Conservation (phyloP, 2,888 invertebrate genomes). For the Tinea trinotella region DNA sequence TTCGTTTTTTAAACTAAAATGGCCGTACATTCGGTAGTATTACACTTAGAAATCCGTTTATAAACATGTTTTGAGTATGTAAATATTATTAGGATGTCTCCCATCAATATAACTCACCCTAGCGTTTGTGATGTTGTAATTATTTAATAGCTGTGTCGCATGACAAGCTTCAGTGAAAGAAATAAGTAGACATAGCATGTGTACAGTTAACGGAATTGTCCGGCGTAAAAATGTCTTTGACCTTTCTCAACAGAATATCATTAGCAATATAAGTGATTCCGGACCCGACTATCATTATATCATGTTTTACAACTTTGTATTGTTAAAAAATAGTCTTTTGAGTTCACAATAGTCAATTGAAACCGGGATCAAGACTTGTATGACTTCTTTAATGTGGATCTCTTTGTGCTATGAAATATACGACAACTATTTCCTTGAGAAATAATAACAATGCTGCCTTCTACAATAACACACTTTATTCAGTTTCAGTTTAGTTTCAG, state of each 20-base stretch:
- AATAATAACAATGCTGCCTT: not conserved
- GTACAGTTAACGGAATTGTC: not conserved
- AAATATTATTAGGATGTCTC: too few species aligned
- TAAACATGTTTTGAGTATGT: too few species aligned
- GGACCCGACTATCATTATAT: not conserved
- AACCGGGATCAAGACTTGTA: too few species aligned
- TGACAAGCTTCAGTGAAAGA: not conserved
- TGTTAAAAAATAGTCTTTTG: not conserved
- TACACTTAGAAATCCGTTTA: too few species aligned
- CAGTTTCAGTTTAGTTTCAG: too few species aligned
- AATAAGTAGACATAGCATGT: not conserved
- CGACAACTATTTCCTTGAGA: not conserved
- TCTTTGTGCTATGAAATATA: not conserved
- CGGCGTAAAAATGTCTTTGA: slow-evolving; percentile 11
- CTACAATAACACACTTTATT: not conserved
- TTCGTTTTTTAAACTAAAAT: too few species aligned
- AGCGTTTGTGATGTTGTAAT: not conserved
- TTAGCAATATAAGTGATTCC: slow-evolving; percentile 1
- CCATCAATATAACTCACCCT: too few species aligned
- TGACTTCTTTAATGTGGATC: not conserved
- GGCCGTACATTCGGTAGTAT: too few species aligned
- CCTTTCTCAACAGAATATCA: slow-evolving; percentile 9
- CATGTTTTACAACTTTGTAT: not conserved
- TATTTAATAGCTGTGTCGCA: not conserved
- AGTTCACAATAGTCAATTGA: not conserved